These are phyloP conservation scores for Propithecus deckenii DNA, from an alignment of 2,797 vertebrate genomes.

Conservation along the genomic window DNA sequence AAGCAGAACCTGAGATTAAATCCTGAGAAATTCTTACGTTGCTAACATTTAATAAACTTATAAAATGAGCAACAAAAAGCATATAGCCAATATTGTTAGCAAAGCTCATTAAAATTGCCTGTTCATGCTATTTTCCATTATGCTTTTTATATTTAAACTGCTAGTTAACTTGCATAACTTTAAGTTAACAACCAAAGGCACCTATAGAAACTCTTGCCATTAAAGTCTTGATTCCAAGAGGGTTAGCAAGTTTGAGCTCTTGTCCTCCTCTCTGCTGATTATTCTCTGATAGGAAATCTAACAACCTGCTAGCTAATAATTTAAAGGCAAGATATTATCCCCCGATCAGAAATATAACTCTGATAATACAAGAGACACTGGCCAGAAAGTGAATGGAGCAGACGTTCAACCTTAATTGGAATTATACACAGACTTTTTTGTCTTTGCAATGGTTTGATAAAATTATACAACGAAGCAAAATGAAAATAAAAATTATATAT, in stretches of 20 bases:
- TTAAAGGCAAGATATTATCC: background rate
- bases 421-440: background rate
- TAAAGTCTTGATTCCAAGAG: background rate
- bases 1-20: slow-evolving; percentile 40
- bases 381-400: background rate
- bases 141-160: slow-evolving; percentile 3
- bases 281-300: background rate
- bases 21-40: background rate
- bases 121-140: background rate
- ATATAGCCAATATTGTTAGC: background rate
- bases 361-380: background rate
- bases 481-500: background rate
- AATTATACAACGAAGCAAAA: slow-evolving; percentile 42
- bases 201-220: background rate
- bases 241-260: background rate
- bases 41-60: slow-evolving; percentile 38
- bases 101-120: slow-evolving; percentile 17
- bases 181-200: background rate
- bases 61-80: slow-evolving; percentile 25
- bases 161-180: background rate
- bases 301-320: background rate
- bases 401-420: background rate
- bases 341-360: background rate
- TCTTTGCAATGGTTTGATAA: slow-evolving; percentile 5
- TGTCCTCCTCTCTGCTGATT: background rate